Conservation (phyloP, 2,888 invertebrate genomes). For the Agelastica alni region DNA sequence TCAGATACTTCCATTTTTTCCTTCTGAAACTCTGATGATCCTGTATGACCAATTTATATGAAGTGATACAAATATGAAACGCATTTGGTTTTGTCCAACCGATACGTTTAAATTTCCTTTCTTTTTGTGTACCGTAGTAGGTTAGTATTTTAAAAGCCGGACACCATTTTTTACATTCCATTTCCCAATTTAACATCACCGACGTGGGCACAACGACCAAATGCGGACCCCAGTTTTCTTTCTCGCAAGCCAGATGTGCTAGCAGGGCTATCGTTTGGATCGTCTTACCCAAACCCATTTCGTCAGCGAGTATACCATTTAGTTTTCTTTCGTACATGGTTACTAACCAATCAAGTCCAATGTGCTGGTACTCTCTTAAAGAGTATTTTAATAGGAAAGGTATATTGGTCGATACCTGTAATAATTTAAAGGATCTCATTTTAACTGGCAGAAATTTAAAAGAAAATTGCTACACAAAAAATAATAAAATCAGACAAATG, state of each 20-base stretch:
- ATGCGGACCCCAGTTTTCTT: conserved; percentile 97
- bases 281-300: conserved; percentile 97
- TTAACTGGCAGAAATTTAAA: too few relatives aligned
- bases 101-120: conserved; percentile 82
- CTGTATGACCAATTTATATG: conserved; percentile 96
- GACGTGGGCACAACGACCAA: conserved; percentile 98
- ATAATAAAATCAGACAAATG: conserved; percentile 45
- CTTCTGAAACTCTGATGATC: conserved; percentile 97
- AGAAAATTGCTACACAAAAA: neutral
- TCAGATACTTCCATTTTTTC: conserved; percentile 98
- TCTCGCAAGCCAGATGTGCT: conserved; percentile 91
- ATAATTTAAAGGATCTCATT: neutral
- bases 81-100: conserved; percentile 99
- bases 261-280: conserved; percentile 95
- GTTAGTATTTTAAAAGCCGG: conserved; percentile 98
- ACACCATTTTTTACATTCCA: conserved; percentile 99
- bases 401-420: conserved; percentile 84
- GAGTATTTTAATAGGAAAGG: conserved; percentile 90
- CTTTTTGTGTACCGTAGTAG: conserved; percentile 96
- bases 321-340: conserved; percentile 94
- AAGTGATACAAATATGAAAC: conserved; percentile 97
- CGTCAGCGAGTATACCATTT: conserved; percentile 95
- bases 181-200: conserved; percentile 99
- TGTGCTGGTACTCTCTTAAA: conserved; percentile 94
- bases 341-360: conserved; percentile 96